Conservation (phyloP, 2,888 invertebrate genomes). For the Theristus sp. region DNA sequence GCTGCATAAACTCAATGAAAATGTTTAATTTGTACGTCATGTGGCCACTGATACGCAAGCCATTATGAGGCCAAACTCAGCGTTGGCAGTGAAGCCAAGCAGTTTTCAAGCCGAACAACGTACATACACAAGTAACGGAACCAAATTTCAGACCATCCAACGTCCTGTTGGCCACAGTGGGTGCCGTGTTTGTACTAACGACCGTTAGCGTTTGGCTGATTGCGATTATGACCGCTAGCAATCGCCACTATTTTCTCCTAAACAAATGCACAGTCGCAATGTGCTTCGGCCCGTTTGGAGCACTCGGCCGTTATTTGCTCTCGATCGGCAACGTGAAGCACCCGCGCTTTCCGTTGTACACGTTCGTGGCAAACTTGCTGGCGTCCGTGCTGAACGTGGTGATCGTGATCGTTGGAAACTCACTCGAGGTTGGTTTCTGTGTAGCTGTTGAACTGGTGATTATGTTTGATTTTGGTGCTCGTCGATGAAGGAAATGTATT, state of each 20-base stretch:
- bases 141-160: no score
- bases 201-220: not conserved
- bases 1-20: no score
- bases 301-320: not conserved
- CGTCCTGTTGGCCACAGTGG: no score
- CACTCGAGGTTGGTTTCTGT: not conserved
- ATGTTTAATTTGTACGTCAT: no score
- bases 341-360: not conserved
- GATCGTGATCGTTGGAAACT: not conserved
- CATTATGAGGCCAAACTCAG: no score
- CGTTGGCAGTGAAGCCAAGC: no score
- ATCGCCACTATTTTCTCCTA: no score
- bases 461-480: not conserved
- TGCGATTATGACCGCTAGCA: not conserved
- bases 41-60: no score
- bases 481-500: not conserved
- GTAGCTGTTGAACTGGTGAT: no score
- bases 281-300: conserved; percentile 2
- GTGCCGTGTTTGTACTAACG: not conserved
- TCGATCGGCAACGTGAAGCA: not conserved
- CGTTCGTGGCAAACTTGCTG: conserved; percentile 1
- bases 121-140: no score
- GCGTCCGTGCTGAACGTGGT: not conserved
- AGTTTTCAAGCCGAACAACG: no score
- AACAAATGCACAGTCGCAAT: not conserved